phyloP scores from a whole-genome alignment of 2,888 invertebrate genomes.

The Drosophila buzzatii region DNA sequence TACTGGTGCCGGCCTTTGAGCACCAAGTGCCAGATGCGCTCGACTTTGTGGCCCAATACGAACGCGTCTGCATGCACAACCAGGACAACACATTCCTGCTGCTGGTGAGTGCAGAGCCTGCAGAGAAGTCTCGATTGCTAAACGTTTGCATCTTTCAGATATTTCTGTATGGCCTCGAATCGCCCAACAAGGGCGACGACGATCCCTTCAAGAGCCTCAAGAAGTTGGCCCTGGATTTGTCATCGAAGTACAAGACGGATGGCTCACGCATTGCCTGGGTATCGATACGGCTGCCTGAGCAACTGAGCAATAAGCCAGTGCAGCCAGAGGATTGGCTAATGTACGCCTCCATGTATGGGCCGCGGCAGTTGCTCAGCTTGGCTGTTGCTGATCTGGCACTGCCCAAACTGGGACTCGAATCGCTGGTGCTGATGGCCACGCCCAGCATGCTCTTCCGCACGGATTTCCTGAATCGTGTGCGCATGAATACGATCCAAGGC shows the following conservation, averaged over 20 bases:
- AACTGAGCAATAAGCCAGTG: conserved; percentile 70
- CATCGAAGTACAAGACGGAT: conserved; percentile 89
- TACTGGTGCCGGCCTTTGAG: conserved; percentile 90
- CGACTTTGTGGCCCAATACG: conserved; percentile 90
- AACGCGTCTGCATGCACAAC: conserved; percentile 89
- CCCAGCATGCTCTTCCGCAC: conserved; percentile 90
- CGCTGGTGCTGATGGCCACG: conserved; percentile 89
- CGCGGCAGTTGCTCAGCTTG: conserved; percentile 83
- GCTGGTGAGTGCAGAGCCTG: conserved; percentile 86
- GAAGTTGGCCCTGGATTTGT: conserved; percentile 87
- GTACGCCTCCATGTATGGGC: conserved; percentile 84
- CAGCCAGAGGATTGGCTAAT: conserved; percentile 75
- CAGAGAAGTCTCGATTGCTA: background rate
- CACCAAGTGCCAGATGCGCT: conserved; percentile 87
- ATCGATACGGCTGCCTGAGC: conserved; percentile 88
- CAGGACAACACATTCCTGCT: conserved; percentile 92
- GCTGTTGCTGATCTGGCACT: conserved; percentile 89
- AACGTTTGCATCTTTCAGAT: conserved; percentile 83
- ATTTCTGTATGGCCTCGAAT: conserved; percentile 88
- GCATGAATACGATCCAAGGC: conserved; percentile 96
- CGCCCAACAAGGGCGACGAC: conserved; percentile 88
- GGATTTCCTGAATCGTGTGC: conserved; percentile 96
- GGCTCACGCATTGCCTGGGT: conserved; percentile 90
- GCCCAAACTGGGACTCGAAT: conserved; percentile 90
- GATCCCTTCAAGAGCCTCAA: conserved; percentile 89